Base-by-base conservation (phyloP, 1,140 invertebrate genomes). In the Diachasma alloeum region DNA sequence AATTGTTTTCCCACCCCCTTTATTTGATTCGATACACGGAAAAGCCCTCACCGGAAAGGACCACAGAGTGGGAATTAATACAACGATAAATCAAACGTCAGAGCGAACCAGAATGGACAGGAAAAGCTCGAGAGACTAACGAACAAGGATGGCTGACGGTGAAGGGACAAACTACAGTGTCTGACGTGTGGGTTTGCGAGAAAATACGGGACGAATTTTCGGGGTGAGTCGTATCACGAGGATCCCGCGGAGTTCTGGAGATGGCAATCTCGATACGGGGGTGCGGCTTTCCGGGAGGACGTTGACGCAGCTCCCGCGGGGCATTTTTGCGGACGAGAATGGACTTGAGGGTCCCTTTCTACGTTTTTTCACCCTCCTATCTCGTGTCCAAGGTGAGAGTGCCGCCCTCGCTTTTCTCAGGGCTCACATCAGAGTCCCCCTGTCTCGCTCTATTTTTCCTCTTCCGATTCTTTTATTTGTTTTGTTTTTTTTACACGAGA, bases 231-330 rank as follows among this genome's bases (percentile, higher is more conserved):
- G 48, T 22, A 56, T 56, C 48, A 56, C n/a, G 48, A 56, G 19
- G 19, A 56, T 10, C 44, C 48, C 48, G 48, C 19, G 19, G 19
- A 56, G 67, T 68, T 31, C n/a, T 70, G 15, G 46, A 69, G 74
- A 69, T 76, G 67, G 36, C 68, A 48, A 22, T 22, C 36, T 39
- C n/a, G 42, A 71, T 44, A 70, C 13, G 70, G 53, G 59, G 76
- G 70, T 31, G 77, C 77, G 71, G 67, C 83, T 81, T 85, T 42
- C 39, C 83, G 83, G 72, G 79, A 83, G 83, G 82, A 87, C 86
- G 85, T 87, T 87, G 86, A 87, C 86, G 83, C 79, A 83, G 81
- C 83, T 89, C 87, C 84, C 87, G 82, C 77, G 86, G 84, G 87
- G 83, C 84, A 88, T 85, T 88, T 88, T 87, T 78, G 80, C 39